These are phyloP conservation scores for Sebastes schlegelii DNA, from an alignment of 2,113 vertebrate genomes.

Conservation along the genomic window DNA sequence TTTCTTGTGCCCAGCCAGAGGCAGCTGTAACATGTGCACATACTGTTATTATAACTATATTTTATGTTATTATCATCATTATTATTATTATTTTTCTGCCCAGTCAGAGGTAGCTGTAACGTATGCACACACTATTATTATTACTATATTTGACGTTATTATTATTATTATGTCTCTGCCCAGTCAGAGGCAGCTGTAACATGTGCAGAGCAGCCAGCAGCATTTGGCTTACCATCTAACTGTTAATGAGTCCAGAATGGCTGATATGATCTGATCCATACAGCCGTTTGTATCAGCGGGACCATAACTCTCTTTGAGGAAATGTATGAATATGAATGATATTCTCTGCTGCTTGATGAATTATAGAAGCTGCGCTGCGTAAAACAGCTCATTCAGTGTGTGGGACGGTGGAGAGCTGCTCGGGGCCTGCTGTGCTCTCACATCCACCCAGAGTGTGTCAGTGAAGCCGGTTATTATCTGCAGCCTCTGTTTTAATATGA, in stretches of 20 bases:
- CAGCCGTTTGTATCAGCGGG: constrained; percentile 58
- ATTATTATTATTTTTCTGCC: not conserved
- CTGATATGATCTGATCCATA: constrained; percentile 60
- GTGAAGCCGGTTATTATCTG: constrained; percentile 50
- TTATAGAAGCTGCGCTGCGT: constrained; percentile 61
- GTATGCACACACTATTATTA: not conserved
- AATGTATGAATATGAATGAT: constrained; percentile 74
- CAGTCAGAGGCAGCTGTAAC: constrained; percentile 40
- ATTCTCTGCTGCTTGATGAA: constrained; percentile 60
- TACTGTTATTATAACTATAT: not conserved
- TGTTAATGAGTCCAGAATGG: constrained; percentile 74
- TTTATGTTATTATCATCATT: not conserved
- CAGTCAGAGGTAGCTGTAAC: not conserved
- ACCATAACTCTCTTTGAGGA: constrained; percentile 63
- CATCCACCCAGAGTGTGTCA: constrained; percentile 42
- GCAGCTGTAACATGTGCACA: constrained; percentile 53
- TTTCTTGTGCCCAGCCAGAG: not conserved
- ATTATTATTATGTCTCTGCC: constrained; percentile 16
- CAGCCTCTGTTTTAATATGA: constrained; percentile 53
- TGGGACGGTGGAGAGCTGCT: constrained; percentile 14
- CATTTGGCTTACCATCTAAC: constrained; percentile 44
- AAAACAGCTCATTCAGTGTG: constrained; percentile 45
- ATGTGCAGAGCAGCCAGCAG: constrained; percentile 64
- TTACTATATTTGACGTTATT: constrained; percentile 12
- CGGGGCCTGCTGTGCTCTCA: constrained; percentile 1